phyloP scores from a whole-genome alignment of 2,888 invertebrate genomes.

The Syrphus vitripennis region DNA sequence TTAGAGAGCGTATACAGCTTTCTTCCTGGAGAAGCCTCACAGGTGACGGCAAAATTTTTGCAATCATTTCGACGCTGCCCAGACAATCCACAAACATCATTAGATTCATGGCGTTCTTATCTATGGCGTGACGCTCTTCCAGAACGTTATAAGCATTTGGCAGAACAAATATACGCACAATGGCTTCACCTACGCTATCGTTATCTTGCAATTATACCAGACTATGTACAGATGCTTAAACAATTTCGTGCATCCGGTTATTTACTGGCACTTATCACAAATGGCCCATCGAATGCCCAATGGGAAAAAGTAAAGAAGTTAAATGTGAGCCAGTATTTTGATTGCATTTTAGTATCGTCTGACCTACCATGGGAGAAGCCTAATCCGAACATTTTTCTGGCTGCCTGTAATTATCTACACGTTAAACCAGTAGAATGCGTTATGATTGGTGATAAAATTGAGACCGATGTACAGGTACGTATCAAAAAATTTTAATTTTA shows the following conservation, averaged over 20 bases:
- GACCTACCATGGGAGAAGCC: constrained; percentile 95
- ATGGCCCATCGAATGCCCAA: constrained; percentile 92
- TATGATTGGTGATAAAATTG: constrained; percentile 94
- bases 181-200: constrained; percentile 92
- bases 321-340: constrained; percentile 87
- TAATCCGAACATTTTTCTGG: constrained; percentile 89
- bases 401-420: constrained; percentile 89
- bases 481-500: constrained; percentile 33
- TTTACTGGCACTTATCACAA: constrained; percentile 90
- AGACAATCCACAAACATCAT: constrained; percentile 87
- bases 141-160: constrained; percentile 86
- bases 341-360: constrained; percentile 90
- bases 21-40: constrained; percentile 84
- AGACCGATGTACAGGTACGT: constrained; percentile 90
- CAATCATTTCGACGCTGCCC: constrained; percentile 90
- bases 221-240: constrained; percentile 86
- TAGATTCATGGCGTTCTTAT: constrained; percentile 89
- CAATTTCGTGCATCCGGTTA: constrained; percentile 87
- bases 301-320: constrained; percentile 93
- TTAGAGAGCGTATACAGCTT: constrained; percentile 85
- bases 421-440: constrained; percentile 89
- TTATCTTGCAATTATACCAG: constrained; percentile 86
- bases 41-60: constrained; percentile 87
- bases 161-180: constrained; percentile 88
- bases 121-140: constrained; percentile 91